These are phyloP conservation scores for Molossus molossus DNA, from an alignment of 2,797 vertebrate species.

Conservation along the genomic window DNA sequence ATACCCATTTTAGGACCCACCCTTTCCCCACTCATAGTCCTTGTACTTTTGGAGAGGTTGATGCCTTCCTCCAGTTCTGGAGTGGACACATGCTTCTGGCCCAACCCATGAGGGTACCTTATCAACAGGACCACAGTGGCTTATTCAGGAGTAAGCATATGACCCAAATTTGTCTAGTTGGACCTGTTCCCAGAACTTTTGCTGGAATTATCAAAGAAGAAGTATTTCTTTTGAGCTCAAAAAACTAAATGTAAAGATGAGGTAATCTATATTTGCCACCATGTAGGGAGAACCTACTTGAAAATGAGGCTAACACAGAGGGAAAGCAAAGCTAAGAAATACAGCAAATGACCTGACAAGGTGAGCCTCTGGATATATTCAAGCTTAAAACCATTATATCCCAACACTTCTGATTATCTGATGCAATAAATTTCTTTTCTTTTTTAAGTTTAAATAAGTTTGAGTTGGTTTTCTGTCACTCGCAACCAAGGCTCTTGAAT, in stretches of 20 bases:
- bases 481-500: background rate
- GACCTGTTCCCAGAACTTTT: background rate
- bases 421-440: background rate
- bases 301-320: background rate
- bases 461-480: slow-evolving; percentile 34
- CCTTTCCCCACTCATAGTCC: too few species aligned
- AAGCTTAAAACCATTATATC: background rate
- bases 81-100: too few species aligned
- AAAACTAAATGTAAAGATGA: background rate
- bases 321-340: background rate
- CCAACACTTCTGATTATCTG: background rate
- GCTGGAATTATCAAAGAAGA: background rate
- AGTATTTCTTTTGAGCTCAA: background rate
- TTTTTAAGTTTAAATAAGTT: background rate
- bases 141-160: background rate
- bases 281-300: background rate
- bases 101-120: too few species aligned
- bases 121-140: too few species aligned
- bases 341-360: background rate
- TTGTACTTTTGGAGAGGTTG: background rate
- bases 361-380: background rate
- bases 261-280: background rate
- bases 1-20: too few species aligned
- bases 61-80: background rate
- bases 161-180: background rate